A percentile compares a stretch with the other conserved stretches of the same genome.
Conservation (phyloP, 2,888 invertebrate genomes). For the Archips crataeganus region DNA sequence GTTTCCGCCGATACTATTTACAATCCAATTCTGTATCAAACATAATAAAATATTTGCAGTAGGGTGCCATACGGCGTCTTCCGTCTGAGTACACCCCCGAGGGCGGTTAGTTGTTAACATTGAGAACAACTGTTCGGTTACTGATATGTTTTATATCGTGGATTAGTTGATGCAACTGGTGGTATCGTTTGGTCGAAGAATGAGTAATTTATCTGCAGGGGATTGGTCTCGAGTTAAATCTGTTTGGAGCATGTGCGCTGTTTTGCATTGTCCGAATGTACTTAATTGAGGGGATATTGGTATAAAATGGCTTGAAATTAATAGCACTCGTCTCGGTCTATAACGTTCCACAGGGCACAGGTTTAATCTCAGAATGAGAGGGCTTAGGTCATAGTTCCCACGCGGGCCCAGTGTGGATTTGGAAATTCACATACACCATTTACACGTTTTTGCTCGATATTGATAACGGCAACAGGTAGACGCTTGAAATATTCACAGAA, state of each 20-base stretch:
- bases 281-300: slow-evolving; percentile 1
- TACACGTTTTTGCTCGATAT: no score
- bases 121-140: slow-evolving; percentile 70
- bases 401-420: no score
- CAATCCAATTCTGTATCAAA: slow-evolving; percentile 30
- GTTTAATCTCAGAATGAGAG: no score
- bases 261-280: slow-evolving; percentile 17
- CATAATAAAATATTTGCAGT: slow-evolving; percentile 41
- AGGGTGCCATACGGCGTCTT: slow-evolving; percentile 62
- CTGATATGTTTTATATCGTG: slow-evolving; percentile 65
- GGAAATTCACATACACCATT: no score
- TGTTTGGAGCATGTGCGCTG: slow-evolving; percentile 27
- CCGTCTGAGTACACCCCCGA: slow-evolving; percentile 64
- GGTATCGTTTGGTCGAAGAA: slow-evolving; percentile 33
- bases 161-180: slow-evolving; percentile 55
- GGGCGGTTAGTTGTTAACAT: slow-evolving; percentile 57
- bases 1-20: slow-evolving; percentile 36
- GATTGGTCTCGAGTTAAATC: slow-evolving; percentile 33
- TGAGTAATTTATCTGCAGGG: slow-evolving; percentile 38
- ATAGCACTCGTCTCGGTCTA: neutral
- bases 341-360: no score
- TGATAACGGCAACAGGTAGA: no score
- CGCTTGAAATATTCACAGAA: no score
- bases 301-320: neutral
- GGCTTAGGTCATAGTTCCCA: no score